These are phyloP conservation scores for Tetramorium alpestre DNA, from an alignment of 1,140 invertebrate genomes.

Conservation along the genomic window DNA sequence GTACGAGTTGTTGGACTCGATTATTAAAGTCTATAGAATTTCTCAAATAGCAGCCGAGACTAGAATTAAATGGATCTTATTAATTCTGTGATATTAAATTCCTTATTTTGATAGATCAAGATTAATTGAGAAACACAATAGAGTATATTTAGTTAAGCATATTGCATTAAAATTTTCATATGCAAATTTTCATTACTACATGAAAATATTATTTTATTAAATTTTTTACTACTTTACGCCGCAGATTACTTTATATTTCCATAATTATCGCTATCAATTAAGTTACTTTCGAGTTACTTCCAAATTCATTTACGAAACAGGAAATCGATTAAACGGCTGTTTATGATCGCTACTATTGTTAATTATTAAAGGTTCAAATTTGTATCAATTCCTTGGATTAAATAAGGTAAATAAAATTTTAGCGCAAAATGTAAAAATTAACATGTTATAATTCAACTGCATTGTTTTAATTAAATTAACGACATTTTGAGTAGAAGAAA, in stretches of 20 bases:
- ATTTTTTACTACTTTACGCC: neutral
- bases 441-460: too few species aligned
- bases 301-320: neutral
- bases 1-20: neutral
- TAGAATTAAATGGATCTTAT: neutral
- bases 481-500: too few species aligned
- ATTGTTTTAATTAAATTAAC: too few species aligned
- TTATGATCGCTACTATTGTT: neutral
- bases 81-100: conserved; percentile 7
- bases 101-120: neutral
- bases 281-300: too few species aligned
- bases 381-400: too few species aligned
- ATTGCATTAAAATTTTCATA: neutral
- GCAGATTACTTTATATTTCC: neutral
- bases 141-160: neutral
- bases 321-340: neutral
- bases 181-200: neutral
- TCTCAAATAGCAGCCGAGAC: neutral
- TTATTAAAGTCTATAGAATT: neutral
- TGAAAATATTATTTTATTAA: neutral
- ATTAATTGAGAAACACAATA: neutral
- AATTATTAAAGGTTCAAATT: too few species aligned
- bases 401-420: too few species aligned
- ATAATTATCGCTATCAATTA: neutral
- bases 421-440: too few species aligned